Base-by-base conservation (phyloP, 2,797 vertebrate genomes). In the Schizopygopsis pylzovi region DNA sequence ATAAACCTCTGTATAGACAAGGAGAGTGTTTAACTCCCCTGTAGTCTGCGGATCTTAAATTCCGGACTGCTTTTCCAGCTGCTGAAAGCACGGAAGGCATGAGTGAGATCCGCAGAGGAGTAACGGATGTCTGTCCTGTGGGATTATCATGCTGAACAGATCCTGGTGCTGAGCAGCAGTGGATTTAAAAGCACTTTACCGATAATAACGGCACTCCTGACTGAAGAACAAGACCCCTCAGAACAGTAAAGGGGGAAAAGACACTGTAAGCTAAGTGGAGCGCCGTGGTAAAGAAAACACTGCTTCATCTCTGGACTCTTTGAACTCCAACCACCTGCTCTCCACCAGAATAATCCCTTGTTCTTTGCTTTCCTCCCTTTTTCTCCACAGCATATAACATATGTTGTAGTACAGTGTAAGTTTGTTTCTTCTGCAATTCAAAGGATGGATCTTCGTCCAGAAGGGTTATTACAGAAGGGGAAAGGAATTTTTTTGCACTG, bases 141-240 rank as follows among this genome's bases (percentile, higher is more conserved):
- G 94, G 95, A 96, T 96, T 95, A 95, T 87, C 93, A 89, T 92
- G 93, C 91, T 90, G 93, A 93, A 91, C 93, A 95, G 94, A 94
- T 94, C 92, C 92, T 92, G 91, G 93, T 94, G 92, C 90, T 86
- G 93, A 93, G 92, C 89, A 81, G 92, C 87, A 93, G 90, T 87
- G 88, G 94, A 94, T 95, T 96, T 95, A 94, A 94, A 95, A 95
- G 92, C 94, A 93, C 93, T 96, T 95, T 95, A 90, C 93, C 70
- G 95, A 95, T 95, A 95, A 96, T 95, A 93, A 93, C 73, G 90
- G 90, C 91, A 89, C 91, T 92, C 90, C 91, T 91, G 92, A 91
- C 47, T 52, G 25, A 73, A 63, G 73, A 87, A 73, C 87, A 86
- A 70, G 85, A 63, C 25, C 70, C 25, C 28, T 71, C 39, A 68